Conservation (phyloP, 2,888 invertebrate genomes). For the Caenorhabditis sp. region DNA sequence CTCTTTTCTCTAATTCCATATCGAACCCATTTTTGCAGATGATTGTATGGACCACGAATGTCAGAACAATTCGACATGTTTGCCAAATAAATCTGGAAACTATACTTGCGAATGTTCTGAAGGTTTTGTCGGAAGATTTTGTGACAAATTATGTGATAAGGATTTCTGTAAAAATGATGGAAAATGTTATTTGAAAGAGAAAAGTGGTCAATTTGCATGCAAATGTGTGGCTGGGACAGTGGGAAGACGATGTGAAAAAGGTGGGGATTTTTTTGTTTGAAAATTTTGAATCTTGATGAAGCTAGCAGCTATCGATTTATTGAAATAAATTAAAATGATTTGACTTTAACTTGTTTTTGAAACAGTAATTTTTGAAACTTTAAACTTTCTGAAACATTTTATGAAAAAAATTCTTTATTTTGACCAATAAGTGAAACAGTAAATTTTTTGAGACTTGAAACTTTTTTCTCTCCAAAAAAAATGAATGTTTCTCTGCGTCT, state of each 20-base stretch:
- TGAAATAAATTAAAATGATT: too few species aligned
- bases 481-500: too few species aligned
- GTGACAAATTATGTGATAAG: constrained; percentile 42
- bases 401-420: too few species aligned
- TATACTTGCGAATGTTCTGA: constrained; percentile 45
- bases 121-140: constrained; percentile 43
- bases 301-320: too few species aligned
- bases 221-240: constrained; percentile 47
- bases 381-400: too few species aligned
- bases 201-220: constrained; percentile 44
- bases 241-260: constrained; percentile 44
- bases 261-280: constrained; percentile 18
- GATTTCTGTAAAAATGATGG: constrained; percentile 46
- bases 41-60: constrained; percentile 37
- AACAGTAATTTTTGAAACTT: too few species aligned
- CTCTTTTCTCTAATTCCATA: not conserved
- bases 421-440: too few species aligned
- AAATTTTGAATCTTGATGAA: not conserved
- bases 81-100: not conserved
- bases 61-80: constrained; percentile 39
- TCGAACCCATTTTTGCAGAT: not conserved
- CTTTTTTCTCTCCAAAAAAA: too few species aligned
- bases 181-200: constrained; percentile 37
- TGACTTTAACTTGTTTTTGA: too few species aligned
- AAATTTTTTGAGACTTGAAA: too few species aligned